A percentile compares a stretch with the other conserved stretches of the same genome.
Evolutionary conservation across 2,888 invertebrate genomes (phyloP).

Genomic region (Chrysotoxum bicinctum): DNA sequence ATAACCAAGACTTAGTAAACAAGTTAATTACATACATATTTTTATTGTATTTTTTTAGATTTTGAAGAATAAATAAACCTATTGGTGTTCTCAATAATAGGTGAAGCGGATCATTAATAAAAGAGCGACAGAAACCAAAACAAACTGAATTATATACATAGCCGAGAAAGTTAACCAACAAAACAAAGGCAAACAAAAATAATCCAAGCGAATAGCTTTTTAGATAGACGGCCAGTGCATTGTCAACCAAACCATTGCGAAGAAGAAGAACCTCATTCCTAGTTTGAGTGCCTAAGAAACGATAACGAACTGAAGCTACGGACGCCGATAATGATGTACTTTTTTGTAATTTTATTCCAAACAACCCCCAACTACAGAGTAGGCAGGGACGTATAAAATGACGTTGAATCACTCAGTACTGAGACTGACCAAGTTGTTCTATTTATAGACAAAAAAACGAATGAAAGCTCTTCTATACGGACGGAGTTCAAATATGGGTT

Average conservation of each 20-base stretch:
- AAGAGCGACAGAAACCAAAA: conserved; percentile 32
- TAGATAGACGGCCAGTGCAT: background rate
- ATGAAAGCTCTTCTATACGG: background rate
- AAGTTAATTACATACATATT: background rate
- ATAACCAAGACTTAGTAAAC: background rate
- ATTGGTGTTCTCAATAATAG: background rate
- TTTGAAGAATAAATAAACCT: background rate
- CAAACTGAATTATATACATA: background rate
- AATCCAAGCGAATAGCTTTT: background rate
- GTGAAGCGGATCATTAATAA: conserved; percentile 19
- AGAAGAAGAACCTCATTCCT: background rate
- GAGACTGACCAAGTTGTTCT: conserved; percentile 21
- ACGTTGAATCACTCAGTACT: background rate
- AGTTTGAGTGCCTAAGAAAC: background rate
- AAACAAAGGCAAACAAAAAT: background rate
- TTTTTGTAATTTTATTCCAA: background rate
- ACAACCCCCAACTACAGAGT: background rate
- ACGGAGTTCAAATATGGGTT: conserved; percentile 18
- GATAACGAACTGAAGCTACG: background rate
- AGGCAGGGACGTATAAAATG: background rate
- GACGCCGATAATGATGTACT: background rate
- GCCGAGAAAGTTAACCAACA: conserved; percentile 24
- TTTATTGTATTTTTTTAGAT: background rate
- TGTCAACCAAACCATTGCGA: background rate
- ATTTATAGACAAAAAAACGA: conserved; percentile 19